Evolutionary conservation across 2,113 vertebrate species (phyloP), one percentile per base, ranked within the genome.

Genomic region (Ellobius talpinus): DNA sequence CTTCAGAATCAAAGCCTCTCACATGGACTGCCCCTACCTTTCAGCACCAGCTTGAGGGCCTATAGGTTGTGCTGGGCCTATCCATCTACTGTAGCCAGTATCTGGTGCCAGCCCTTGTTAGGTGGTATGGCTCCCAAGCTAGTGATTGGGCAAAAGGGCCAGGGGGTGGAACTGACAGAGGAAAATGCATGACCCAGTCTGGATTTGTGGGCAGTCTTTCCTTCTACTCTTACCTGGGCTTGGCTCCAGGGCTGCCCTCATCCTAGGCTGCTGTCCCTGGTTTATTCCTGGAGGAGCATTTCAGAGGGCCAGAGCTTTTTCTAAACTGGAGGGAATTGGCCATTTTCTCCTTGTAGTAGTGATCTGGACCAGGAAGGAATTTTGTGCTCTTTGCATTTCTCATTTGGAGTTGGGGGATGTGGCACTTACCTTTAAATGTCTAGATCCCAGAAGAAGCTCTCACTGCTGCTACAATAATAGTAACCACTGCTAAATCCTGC

Each of bases 381-480:
- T 96, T n/a, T 94, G 68, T 97, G 77, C 92, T 93, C 26, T 95
- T 96, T n/a, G 84, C 72, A 90, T 94, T 97, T 92, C 93, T 65
- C 66, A 0, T 95, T 87, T 97, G 97, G 96, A 93, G 33, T 70
- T 85, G 26, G 81, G n/a, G 36, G 19, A 93, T 87, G 42, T 10
- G 24, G 36, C 36, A 29, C 50, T 87, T 93, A 92, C 5, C 29
- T 74, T 96, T 87, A 90, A 91, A 87, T 90, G 74, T 45, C 31
- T 70, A 88, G 96, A 55, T 55, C 47, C 55, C 31, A 13, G 89
- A 50, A 93, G 58, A 29, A 23, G 23, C 16, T 39, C 29, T 58
- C 50, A 55, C 8, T 73, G 68, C 97, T 65, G 61, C 39, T 58
- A 58, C 58, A 58, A 19, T 58, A 58, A 58, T 58, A 58, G 58